Evolutionary conservation across 2,797 vertebrate species (phyloP), one percentile per base, ranked within the genome.

Genomic region (Hapalemur alaotrensis): DNA sequence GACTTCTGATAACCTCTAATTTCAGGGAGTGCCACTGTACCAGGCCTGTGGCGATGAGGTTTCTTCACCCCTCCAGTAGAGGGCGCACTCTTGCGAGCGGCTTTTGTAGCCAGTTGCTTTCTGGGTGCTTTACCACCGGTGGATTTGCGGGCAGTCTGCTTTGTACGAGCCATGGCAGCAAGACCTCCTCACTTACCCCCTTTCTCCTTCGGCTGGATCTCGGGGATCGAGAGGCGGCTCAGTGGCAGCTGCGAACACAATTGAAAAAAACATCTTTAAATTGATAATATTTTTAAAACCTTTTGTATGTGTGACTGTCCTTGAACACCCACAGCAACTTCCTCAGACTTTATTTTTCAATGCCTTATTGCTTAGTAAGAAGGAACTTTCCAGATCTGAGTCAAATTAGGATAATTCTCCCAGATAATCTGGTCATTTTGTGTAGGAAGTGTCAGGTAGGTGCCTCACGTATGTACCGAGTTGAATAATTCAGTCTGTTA

Each of bases 1-100:
- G 99, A 99, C 98, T 99, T 99, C 94, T 99, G 99, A 93, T 99
- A 99, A 98, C 99, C 98, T 85, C 99, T 98, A 98, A 99, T 99
- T 98, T 46, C 43, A 46, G 2, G 43, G 43, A 46, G 43, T 46
- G 43, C 43, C 43, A 5, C 43, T 46, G 43, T 46, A 46, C 43
- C 43, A 46, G 43, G 43, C 99, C 99, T 98, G 99, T 99, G 99
- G 88, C 99, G 98, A 79, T 99, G 99, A 86, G 99, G 99, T 87
- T 99, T 99, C 98, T 99, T 99, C 97, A 99, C 99, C 96, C 99
- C 99, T 75, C 99, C 99, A 32, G 99, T 99, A 95, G 99, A 98
- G 96, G 99, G 99, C 97, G 99, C 99, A 88, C 99, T 99, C 98
- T 99, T 99, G 89, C 99, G 99, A 78, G 99, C 99, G 46, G 99